Conservation (phyloP, 1,140 invertebrate genomes). For the Spodoptera litura region DNA sequence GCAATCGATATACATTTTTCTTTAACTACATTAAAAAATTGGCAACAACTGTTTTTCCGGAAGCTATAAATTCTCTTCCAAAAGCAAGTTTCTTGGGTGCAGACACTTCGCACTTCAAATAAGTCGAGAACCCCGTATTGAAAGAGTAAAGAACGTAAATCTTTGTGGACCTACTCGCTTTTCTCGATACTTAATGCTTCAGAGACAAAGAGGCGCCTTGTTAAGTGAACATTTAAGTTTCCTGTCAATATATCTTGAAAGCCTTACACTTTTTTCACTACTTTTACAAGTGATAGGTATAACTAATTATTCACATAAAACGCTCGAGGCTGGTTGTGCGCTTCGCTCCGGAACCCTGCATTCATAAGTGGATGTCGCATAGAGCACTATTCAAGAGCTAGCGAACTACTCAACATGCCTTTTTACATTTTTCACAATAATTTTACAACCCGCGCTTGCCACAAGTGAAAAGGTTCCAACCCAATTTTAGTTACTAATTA, state of each 20-base stretch:
- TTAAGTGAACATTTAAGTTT: constrained; percentile 1
- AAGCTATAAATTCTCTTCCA: not conserved
- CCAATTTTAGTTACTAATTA: not conserved
- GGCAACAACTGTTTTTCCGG: not conserved
- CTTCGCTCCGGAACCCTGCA: constrained; percentile 19
- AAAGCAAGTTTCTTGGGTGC: not conserved
- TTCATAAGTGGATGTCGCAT: constrained; percentile 9
- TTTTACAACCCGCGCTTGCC: not conserved
- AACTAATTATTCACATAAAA: not conserved
- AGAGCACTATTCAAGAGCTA: constrained; percentile 22
- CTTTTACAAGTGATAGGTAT: not conserved
- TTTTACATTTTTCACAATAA: constrained; percentile 8
- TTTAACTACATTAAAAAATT: too few species aligned
- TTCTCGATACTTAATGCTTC: constrained; percentile 5
- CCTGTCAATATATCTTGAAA: not conserved
- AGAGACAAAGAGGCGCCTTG: not conserved
- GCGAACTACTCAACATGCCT: constrained; percentile 35
- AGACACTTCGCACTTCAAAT: constrained; percentile 4
- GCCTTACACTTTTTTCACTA: not conserved
- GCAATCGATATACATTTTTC: too few species aligned
- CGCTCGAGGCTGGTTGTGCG: not conserved
- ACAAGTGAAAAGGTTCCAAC: not conserved
- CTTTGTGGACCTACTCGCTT: constrained; percentile 19
- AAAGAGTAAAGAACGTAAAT: constrained; percentile 18
- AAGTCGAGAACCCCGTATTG: constrained; percentile 19